Conservation (phyloP, 2,888 invertebrate genomes). For the Timema podura region DNA sequence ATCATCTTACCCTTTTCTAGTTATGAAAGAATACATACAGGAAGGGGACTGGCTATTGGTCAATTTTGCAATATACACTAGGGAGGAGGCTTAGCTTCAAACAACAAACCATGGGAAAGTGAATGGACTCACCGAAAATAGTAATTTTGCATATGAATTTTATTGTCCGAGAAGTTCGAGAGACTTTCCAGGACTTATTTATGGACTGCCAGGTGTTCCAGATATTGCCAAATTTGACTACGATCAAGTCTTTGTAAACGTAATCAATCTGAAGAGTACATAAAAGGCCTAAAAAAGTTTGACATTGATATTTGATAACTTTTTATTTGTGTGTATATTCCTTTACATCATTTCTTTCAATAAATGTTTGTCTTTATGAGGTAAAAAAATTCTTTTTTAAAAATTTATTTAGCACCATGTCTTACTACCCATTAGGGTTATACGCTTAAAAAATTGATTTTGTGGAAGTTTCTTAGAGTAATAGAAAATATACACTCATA, state of each 20-base stretch:
- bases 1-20: constrained; percentile 12
- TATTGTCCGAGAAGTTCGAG: not conserved
- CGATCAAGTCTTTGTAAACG: constrained; percentile 11
- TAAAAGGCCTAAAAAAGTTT: not conserved
- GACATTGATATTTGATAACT: not conserved
- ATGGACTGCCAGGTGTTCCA: constrained; percentile 4
- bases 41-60: constrained; percentile 10
- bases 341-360: not conserved
- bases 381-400: no score
- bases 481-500: no score
- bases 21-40: not conserved
- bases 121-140: not conserved
- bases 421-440: no score
- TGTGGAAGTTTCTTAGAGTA: no score
- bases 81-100: not conserved
- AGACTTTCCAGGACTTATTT: constrained; percentile 7
- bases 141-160: not conserved
- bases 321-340: not conserved
- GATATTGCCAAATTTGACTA: constrained; percentile 6
- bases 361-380: not conserved
- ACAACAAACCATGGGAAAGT: not conserved
- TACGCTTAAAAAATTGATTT: no score
- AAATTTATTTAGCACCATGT: no score
- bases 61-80: not conserved
- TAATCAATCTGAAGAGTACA: constrained; percentile 6